Evolutionary conservation across 2,888 invertebrate species (phyloP), one percentile per base, ranked within the genome.

Genomic region (Arctia plantaginis): DNA sequence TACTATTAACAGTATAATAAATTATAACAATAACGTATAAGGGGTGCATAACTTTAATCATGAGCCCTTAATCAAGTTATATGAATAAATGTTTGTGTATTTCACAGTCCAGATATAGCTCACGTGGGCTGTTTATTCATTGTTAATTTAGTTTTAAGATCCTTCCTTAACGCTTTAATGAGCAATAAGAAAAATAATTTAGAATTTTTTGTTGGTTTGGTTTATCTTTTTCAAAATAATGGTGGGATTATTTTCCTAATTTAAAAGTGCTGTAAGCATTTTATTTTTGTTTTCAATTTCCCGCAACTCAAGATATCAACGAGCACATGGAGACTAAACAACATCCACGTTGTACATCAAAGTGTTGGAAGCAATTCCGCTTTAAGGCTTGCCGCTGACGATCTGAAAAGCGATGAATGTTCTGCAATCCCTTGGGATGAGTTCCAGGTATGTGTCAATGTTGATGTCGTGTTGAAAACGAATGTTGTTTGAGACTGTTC

Each of bases 361-460:
- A 93, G 91, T 72, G 89, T 80, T 0, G 83, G 77, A 35, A 91
- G 91, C 0, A 86, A 87, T 20, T 90, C 94, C 0, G 82, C 88
- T 3, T 75, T 95, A 10, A 85, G 94, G 0, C 79, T 96, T 0
- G 93, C 91, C 0, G 95, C 96, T 0, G 95, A 93, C 59, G 96
- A 98, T 81, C 93, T 99, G 12, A 96, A 96, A 44, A 97, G 97
- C 71, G 98, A 98, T 86, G 99, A 99, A 92, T 98, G 98, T 88
- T 97, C 97, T 64, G 97, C 98, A 65, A 98, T 99, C 89, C 98
- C 98, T 0, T 99, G 98, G 98, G 99, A 99, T 89, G 99, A 99
- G 93, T 98, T 99, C 96, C 99, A 99, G 97, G 98, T 98, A 93
- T 93, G 89, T 83, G 47, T 68, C 67, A 15, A 71, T 69, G 15